Percentiles rank a stretch among this genome's conserved stretches.
These are phyloP conservation scores for Malacoctenus gilli DNA, from an alignment of 2,797 vertebrate species.

Conservation along the genomic window DNA sequence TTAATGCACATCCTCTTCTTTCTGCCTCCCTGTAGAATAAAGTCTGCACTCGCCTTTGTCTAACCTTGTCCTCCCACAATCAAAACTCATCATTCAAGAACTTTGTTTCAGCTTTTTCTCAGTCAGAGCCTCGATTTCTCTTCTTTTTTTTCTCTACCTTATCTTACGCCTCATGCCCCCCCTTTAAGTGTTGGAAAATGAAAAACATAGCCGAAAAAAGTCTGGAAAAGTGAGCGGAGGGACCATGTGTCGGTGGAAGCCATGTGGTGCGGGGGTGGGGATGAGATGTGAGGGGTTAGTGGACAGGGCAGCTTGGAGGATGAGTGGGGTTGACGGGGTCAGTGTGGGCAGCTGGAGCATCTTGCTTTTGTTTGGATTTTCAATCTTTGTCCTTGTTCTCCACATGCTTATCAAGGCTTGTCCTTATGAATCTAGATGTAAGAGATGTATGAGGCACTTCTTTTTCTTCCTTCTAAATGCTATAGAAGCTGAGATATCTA, in stretches of 20 bases:
- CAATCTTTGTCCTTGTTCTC: constrained; percentile 12
- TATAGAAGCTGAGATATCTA: neutral
- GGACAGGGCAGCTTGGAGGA: constrained; percentile 23
- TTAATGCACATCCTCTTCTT: constrained; percentile 20
- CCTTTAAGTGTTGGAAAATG: too few species aligned
- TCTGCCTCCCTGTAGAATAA: constrained; percentile 12
- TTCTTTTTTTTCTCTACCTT: too few species aligned
- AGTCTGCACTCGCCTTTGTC: constrained; percentile 5
- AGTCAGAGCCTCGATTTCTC: neutral
- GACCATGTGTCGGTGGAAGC: neutral
- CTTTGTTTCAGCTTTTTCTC: neutral
- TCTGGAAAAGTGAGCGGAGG: neutral
- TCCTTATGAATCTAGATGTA: constrained; percentile 5
- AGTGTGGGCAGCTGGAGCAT: constrained; percentile 16
- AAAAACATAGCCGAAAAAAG: neutral
- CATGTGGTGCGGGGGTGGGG: constrained; percentile 22
- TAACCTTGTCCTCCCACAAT: constrained; percentile 1
- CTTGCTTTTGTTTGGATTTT: constrained; percentile 13
- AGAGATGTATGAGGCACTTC: too few species aligned
- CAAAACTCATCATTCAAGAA: neutral
- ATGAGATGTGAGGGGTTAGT: constrained; percentile 31
- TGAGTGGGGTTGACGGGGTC: constrained; percentile 34
- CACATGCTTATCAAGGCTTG: neutral
- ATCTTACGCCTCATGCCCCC: neutral
- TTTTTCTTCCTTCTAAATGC: too few species aligned